Evolutionary conservation across 1,140 invertebrate species (phyloP), one percentile per base, ranked within the genome.

Genomic region (Drosophila hydei): DNA sequence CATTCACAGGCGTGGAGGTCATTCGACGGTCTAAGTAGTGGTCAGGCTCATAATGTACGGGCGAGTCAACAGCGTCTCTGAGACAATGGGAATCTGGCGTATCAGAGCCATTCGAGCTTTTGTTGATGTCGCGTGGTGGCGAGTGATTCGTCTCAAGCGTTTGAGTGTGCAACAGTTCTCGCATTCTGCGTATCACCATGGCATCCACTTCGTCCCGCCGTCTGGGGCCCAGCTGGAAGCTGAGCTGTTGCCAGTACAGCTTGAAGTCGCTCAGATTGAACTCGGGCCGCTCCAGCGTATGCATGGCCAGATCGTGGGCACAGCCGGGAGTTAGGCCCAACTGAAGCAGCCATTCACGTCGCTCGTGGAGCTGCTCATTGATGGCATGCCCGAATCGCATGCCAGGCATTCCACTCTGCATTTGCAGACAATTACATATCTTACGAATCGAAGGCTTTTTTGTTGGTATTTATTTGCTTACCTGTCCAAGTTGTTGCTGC

Each of bases 1-100:
- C 43, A 16, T 25, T 5, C 45, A 56, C 1, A 9, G 64, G 64
- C 6, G 64, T 61, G 1, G 64, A 68, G 3, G 33, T 33, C n/a
- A 21, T 36, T 16, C 36, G 9, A n/a, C 8, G 42, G 1, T 5
- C 3, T 0, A 3, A 1, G 9, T 25, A 40, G 11, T n/a, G 16
- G 16, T 33, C 16, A 16, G 2, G 5, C 0, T n/a, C n/a, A n/a
- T n/a, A 7, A 14, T 8, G 18, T 11, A 11, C 14, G 33, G 33
- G 30, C 3, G 21, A 14, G 14, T 27, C 33, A 1, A 33, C 4
- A 1, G 52, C 14, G 23, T 33, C 7, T 3, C 12, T 4, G 6
- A 4, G 51, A 16, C 2, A 8, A 14, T 1, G 2, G 2, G 38
- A n/a, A n/a, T n/a, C n/a, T n/a, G n/a, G n/a, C n/a, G 30, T 6